phyloP scores from a whole-genome alignment of 1,140 invertebrate genomes.

The Acromyrmex charruanus region DNA sequence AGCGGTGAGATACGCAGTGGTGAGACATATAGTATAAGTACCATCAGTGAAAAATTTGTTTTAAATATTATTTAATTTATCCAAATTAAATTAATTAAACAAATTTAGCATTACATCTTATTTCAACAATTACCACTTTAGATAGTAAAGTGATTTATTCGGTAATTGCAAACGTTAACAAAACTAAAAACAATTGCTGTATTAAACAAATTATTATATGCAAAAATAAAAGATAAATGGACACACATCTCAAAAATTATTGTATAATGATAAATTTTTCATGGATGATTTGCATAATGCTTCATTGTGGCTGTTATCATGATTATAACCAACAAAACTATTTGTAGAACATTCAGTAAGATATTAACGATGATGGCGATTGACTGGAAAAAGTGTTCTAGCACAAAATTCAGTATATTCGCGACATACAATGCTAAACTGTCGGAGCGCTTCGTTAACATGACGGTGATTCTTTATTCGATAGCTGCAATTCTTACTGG shows the following conservation, averaged over 20 bases:
- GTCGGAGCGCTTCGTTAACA: conserved; percentile 5
- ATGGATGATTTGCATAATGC: neutral
- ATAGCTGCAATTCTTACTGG: neutral
- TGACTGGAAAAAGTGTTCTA: conserved; percentile 19
- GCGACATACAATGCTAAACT: neutral
- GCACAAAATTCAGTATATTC: neutral
- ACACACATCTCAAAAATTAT: neutral
- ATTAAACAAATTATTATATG: conserved; percentile 10
- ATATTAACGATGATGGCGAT: conserved; percentile 42
- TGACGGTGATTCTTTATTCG: neutral
- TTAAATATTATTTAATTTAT: neutral
- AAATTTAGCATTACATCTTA: conserved; percentile 4
- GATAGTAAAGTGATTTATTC: neutral
- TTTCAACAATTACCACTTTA: neutral
- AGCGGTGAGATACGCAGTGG: conserved; percentile 23
- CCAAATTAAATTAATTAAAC: neutral
- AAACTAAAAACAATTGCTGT: conserved; percentile 11
- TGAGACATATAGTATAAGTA: neutral
- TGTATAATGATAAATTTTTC: neutral
- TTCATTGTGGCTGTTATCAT: neutral
- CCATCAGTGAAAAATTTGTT: neutral
- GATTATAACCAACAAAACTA: neutral
- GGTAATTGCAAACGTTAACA: neutral
- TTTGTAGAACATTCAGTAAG: conserved; percentile 23
- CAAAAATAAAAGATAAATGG: too few species aligned